A percentile compares a stretch with the other conserved stretches of the same genome.
Evolutionary conservation across 2,113 vertebrate species (phyloP).

Genomic region (Procavia capensis): DNA sequence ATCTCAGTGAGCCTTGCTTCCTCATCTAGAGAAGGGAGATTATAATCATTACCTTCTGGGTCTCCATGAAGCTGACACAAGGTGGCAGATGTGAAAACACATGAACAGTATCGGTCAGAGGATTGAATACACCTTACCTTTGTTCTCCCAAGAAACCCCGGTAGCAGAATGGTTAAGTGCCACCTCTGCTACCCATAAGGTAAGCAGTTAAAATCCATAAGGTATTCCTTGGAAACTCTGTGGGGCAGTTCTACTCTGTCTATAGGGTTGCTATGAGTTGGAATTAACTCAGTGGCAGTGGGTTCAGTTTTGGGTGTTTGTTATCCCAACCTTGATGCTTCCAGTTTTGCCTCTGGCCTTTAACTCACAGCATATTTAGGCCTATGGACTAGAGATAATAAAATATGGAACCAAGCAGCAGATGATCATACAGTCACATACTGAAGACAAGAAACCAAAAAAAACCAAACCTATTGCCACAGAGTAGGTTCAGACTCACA

Average conservation of each 20-base stretch:
- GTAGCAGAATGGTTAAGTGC: no score
- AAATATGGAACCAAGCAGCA: rapidly evolving
- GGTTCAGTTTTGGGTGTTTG: no score
- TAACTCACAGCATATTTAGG: not conserved
- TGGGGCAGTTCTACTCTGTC: no score
- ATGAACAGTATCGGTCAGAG: rapidly evolving
- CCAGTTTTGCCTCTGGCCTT: not conserved
- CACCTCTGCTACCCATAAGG: no score
- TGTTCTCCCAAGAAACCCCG: no score
- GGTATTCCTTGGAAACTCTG: no score
- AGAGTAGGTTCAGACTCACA: no score
- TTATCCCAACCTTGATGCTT: not conserved
- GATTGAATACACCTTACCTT: not conserved
- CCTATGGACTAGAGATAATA: not conserved
- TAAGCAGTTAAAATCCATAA: no score
- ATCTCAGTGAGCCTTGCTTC: not conserved
- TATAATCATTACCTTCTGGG: not conserved
- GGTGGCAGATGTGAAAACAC: rapidly evolving
- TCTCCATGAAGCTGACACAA: not conserved
- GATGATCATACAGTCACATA: not conserved
- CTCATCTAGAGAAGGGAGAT: not conserved
- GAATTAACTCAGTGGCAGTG: no score
- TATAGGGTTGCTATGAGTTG: no score
- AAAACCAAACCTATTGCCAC: no score
- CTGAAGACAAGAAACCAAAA: no score